phyloP scores from a whole-genome alignment of 1,140 invertebrate genomes.

The Pogonognathellus flavescens region DNA sequence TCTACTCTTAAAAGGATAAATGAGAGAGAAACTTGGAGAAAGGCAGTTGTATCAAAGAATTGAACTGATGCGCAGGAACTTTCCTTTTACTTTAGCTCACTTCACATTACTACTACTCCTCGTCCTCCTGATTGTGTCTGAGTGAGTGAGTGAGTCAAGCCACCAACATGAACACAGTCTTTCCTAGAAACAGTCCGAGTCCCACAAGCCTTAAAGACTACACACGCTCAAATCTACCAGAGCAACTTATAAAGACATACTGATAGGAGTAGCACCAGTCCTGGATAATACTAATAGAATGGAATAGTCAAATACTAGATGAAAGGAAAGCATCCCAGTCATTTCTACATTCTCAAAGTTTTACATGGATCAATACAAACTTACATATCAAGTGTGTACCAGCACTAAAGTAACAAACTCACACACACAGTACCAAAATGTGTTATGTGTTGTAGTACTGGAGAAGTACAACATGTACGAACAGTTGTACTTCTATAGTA shows the following conservation, averaged over 20 bases:
- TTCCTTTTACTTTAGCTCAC: slow-evolving; percentile 6
- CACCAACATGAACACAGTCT: too few species aligned
- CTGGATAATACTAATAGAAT: neutral
- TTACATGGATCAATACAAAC: slow-evolving; percentile 39
- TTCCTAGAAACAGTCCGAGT: neutral
- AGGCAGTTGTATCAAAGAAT: neutral
- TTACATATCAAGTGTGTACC: slow-evolving; percentile 20
- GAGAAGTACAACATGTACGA: neutral
- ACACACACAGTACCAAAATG: neutral
- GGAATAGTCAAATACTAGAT: slow-evolving; percentile 4
- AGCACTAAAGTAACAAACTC: too few species aligned
- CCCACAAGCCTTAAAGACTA: slow-evolving; percentile 1
- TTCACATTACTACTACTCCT: neutral
- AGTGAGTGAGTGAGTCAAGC: neutral
- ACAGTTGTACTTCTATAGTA: too few species aligned
- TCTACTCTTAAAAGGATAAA: slow-evolving; percentile 32
- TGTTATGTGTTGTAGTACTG: neutral
- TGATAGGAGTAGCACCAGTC: neutral
- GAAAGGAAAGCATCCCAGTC: slow-evolving; percentile 45
- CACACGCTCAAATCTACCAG: neutral
- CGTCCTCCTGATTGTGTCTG: slow-evolving; percentile 14
- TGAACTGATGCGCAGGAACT: slow-evolving; percentile 42
- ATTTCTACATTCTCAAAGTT: slow-evolving; percentile 47
- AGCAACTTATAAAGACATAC: neutral
- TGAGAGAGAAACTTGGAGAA: slow-evolving; percentile 38